A percentile compares a stretch with the other conserved stretches of the same genome.
These are phyloP conservation scores for Podarcis siculus DNA, from an alignment of 2,797 vertebrate species.

Conservation along the genomic window DNA sequence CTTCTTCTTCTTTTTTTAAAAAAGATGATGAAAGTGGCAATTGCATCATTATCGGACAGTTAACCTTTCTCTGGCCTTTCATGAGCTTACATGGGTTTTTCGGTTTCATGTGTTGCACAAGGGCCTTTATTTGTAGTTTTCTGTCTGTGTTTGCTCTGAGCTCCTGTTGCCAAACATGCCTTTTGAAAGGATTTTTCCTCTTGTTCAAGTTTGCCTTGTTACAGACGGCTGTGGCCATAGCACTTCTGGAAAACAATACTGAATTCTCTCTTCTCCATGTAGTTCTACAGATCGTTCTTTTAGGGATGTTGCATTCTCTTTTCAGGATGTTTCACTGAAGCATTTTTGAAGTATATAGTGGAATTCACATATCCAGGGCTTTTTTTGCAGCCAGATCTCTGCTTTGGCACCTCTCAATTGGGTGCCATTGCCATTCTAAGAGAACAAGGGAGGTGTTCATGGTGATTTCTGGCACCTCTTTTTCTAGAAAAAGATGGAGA, in stretches of 20 bases:
- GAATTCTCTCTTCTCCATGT: background rate
- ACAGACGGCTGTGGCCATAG: background rate
- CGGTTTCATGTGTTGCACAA: background rate
- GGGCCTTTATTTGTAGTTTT: background rate
- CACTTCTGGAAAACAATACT: constrained; percentile 3
- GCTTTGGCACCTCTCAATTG: too few species aligned
- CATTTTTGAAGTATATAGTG: background rate
- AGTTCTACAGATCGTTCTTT: background rate
- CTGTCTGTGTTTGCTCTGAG: constrained; percentile 14
- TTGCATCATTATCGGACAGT: background rate
- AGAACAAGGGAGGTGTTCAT: too few species aligned
- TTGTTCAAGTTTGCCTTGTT: background rate
- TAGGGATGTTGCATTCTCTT: background rate
- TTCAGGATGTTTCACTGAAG: background rate
- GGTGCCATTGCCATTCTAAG: too few species aligned
- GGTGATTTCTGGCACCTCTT: too few species aligned
- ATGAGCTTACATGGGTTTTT: background rate
- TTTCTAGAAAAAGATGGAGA: too few species aligned
- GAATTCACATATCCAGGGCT: background rate
- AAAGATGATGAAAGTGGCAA: background rate
- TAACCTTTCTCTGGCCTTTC: constrained; percentile 21
- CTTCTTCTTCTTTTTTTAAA: background rate
- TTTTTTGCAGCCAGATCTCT: background rate
- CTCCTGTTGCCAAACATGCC: background rate
- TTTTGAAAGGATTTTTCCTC: background rate